Percentiles rank a stretch among this genome's conserved stretches.
phyloP scores from a whole-genome alignment of 2,797 vertebrate genomes.

The Galagoides demidoff region DNA sequence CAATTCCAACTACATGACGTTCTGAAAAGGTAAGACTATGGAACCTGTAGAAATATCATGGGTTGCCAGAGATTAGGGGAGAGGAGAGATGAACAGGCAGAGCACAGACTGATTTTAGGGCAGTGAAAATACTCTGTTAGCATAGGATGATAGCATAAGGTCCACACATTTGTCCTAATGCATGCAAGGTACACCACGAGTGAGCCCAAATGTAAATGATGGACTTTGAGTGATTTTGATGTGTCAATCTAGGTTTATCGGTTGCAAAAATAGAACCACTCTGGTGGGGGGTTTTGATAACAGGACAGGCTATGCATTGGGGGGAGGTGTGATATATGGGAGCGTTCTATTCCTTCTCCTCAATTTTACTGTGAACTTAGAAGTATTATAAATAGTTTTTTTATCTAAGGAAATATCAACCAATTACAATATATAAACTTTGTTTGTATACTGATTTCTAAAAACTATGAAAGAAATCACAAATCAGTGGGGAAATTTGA shows the following conservation, averaged over 20 bases:
- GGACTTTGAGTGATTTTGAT: not conserved
- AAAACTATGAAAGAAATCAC: not conserved
- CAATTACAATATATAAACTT: not conserved
- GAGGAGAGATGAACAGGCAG: not conserved
- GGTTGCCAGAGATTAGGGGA: not conserved
- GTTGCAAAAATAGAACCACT: not conserved
- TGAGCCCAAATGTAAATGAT: not conserved
- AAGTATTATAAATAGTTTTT: not conserved
- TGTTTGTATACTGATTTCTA: no score
- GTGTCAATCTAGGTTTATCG: not conserved
- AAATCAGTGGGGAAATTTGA: not conserved
- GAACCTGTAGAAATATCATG: not conserved
- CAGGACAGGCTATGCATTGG: not conserved
- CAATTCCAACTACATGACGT: not conserved
- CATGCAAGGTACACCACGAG: not conserved
- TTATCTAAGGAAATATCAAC: not conserved
- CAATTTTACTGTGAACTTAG: not conserved
- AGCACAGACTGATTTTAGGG: not conserved
- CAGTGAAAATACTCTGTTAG: not conserved
- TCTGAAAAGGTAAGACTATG: not conserved
- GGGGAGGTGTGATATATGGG: not conserved
- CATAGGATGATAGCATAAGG: no score
- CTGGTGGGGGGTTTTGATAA: not conserved
- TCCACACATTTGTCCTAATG: not conserved
- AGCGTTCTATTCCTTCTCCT: not conserved